A percentile compares a stretch with the other conserved stretches of the same genome.
Conservation (phyloP, 53 echinoderm and acorn worm species). For the Holothuria leucospilota region DNA sequence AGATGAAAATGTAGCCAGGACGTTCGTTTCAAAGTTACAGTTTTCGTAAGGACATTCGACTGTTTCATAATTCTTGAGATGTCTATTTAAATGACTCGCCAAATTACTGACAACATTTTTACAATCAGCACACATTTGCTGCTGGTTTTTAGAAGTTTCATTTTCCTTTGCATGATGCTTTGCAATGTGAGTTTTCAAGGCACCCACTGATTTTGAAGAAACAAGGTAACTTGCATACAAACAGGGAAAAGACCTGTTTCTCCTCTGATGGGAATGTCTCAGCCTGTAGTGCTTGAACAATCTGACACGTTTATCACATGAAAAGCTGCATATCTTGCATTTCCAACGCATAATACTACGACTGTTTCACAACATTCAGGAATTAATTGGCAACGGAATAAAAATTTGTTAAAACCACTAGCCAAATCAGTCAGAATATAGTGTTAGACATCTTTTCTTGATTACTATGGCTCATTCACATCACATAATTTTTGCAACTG, state of each 20-base stretch:
- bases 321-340: conserved; percentile 2
- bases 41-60: background rate
- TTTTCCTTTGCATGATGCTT: no score
- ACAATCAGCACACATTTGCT: background rate
- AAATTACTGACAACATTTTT: background rate
- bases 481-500: background rate
- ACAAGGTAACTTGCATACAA: conserved; percentile 17
- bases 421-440: no score
- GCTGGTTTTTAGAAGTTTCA: background rate
- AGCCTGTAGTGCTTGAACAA: conserved; percentile 26
- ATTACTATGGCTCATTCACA: background rate
- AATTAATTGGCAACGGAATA: no score
- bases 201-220: background rate
- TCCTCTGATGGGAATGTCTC: conserved; percentile 19
- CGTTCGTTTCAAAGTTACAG: background rate
- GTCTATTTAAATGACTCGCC: background rate
- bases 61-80: background rate
- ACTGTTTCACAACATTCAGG: no score
- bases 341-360: background rate
- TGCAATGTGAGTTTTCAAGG: no score
- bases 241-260: conserved; percentile 5
- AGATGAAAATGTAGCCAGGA: conserved; percentile 2
- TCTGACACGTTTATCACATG: background rate
- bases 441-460: no score
- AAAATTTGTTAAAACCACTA: no score